Percentiles rank a stretch among this genome's conserved stretches.
Evolutionary conservation across 1,140 invertebrate species (phyloP).

Genomic region (Sycobia sp.): DNA sequence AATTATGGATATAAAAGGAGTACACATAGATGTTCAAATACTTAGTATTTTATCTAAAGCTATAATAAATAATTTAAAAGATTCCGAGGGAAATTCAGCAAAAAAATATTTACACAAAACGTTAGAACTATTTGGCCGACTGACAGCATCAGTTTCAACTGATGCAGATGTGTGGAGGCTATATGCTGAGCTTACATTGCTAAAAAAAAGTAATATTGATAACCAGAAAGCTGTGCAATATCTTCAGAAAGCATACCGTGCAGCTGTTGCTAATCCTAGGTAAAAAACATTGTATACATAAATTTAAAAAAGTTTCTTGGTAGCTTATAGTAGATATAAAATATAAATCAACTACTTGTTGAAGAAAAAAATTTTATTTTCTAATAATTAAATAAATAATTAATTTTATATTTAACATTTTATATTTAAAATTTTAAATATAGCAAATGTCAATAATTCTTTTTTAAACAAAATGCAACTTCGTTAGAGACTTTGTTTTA

Average conservation of each 20-base stretch:
- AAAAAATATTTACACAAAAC: slow-evolving; percentile 67
- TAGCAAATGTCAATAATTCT: background rate
- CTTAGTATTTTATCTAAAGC: slow-evolving; percentile 76
- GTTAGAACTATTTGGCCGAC: slow-evolving; percentile 79
- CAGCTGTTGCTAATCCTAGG: slow-evolving; percentile 64
- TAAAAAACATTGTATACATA: background rate
- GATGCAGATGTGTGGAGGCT: slow-evolving; percentile 79
- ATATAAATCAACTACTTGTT: background rate
- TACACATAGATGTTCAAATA: slow-evolving; percentile 80
- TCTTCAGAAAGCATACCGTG: slow-evolving; percentile 66
- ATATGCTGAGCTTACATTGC: slow-evolving; percentile 74
- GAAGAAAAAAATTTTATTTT: background rate
- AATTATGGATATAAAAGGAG: slow-evolving; percentile 81
- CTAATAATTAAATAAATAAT: background rate
- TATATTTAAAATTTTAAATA: background rate
- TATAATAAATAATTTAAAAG: slow-evolving; percentile 69
- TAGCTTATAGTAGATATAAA: background rate
- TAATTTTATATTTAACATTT: background rate
- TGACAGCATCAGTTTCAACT: slow-evolving; percentile 72
- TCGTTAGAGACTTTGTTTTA: too few species aligned
- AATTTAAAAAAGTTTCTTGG: background rate
- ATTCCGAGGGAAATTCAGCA: slow-evolving; percentile 64
- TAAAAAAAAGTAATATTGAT: slow-evolving; percentile 50
- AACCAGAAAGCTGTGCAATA: slow-evolving; percentile 67
- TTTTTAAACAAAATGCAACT: background rate